phyloP scores from a whole-genome alignment of 2,113 vertebrate species.

The Axis porcinus region DNA sequence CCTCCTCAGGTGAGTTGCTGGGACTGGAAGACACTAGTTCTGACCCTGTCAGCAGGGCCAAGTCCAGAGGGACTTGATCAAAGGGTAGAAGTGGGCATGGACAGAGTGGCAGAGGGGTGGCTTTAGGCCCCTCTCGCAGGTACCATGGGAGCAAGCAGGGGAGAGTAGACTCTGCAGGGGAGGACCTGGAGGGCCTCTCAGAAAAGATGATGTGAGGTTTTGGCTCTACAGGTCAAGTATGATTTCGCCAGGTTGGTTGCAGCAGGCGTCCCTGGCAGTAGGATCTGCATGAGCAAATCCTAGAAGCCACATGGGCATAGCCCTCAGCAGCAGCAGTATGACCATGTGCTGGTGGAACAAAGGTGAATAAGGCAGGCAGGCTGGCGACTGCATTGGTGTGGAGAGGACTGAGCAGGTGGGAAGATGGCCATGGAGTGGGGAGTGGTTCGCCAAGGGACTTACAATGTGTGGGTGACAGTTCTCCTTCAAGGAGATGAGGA shows the following conservation, averaged over 20 bases:
- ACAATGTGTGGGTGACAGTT: rapidly evolving
- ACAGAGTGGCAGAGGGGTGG: too few species aligned
- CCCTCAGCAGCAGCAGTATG: rapidly evolving
- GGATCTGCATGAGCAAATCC: rapidly evolving
- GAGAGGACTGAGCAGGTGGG: rapidly evolving
- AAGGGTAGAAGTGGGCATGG: too few species aligned
- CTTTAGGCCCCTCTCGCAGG: neutral
- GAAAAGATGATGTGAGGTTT: neutral
- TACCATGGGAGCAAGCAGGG: neutral
- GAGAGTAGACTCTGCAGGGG: neutral
- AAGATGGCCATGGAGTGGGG: rapidly evolving
- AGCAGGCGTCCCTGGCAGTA: too few species aligned
- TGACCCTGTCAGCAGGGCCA: neutral
- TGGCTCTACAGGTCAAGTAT: neutral
- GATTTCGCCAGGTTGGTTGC: neutral
- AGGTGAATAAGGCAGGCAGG: neutral
- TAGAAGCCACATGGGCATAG: rapidly evolving
- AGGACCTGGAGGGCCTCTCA: neutral
- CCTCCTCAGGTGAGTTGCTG: rapidly evolving
- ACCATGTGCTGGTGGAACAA: neutral
- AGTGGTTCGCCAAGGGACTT: too few species aligned
- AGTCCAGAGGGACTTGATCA: neutral
- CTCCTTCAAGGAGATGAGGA: neutral
- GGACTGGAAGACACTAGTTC: too few species aligned
- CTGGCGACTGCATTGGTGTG: rapidly evolving